Evolutionary conservation across 2,888 invertebrate species (phyloP).

Genomic region (Sarcophaga variegata): DNA sequence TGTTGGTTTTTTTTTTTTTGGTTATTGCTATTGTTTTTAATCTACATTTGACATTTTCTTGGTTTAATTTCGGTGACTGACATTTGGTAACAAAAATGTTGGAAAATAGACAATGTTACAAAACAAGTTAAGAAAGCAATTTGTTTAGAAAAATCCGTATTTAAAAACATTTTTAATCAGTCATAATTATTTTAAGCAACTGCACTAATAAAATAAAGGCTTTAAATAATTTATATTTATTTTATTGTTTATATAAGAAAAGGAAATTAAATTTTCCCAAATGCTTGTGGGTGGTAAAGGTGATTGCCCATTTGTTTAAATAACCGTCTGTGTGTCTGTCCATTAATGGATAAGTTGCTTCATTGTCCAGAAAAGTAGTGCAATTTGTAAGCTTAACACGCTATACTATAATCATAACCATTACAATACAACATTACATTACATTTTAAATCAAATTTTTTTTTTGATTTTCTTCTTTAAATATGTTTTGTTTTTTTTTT

Average conservation of each 20-base stretch:
- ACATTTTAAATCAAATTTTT: neutral
- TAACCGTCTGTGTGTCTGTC: neutral
- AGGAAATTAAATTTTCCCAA: neutral
- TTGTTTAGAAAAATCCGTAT: neutral
- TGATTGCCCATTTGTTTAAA: constrained; percentile 8
- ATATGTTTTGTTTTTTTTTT: neutral
- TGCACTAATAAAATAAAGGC: neutral
- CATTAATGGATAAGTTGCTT: constrained; percentile 20
- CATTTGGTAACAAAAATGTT: constrained; percentile 27
- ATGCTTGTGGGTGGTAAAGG: constrained; percentile 25
- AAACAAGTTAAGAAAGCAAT: constrained; percentile 31
- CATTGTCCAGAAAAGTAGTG: constrained; percentile 53
- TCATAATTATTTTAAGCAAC: neutral
- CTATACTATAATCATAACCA: constrained; percentile 56
- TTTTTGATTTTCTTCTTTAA: constrained; percentile 3
- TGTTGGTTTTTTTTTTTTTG: constrained; percentile 7
- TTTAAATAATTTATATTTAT: neutral
- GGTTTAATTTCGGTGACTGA: constrained; percentile 1
- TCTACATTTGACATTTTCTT: constrained; percentile 55
- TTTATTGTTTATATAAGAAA: neutral
- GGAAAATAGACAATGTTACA: constrained; percentile 3
- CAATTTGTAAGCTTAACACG: constrained; percentile 62
- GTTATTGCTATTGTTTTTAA: constrained; percentile 34
- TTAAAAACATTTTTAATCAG: neutral
- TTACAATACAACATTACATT: constrained; percentile 44